These are phyloP conservation scores for Panthera leo DNA, from an alignment of 2,113 vertebrate species.

Conservation along the genomic window DNA sequence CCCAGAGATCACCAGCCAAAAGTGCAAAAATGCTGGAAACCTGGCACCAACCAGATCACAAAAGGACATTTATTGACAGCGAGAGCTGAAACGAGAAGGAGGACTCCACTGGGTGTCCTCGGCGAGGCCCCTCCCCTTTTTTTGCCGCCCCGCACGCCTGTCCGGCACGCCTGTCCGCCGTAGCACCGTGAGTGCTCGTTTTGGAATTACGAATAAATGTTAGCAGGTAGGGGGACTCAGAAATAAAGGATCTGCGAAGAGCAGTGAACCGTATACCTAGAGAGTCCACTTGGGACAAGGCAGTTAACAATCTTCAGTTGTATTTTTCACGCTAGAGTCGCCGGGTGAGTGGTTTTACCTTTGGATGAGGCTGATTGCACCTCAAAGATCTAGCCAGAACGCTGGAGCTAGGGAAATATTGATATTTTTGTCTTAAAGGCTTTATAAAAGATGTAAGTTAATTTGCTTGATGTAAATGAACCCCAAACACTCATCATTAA, in stretches of 20 bases:
- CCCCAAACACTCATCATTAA: background rate
- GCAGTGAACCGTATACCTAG: accelerated
- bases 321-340: accelerated
- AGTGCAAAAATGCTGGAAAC: background rate
- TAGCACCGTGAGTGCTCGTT: accelerated
- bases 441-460: background rate
- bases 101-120: accelerated
- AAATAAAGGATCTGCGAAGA: accelerated
- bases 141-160: accelerated
- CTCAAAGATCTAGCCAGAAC: background rate
- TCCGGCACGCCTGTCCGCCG: accelerated
- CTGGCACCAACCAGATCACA: accelerated
- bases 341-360: background rate
- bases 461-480: background rate
- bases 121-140: accelerated
- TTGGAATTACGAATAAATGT: accelerated
- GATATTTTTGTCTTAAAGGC: background rate
- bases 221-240: background rate
- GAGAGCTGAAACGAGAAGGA: background rate
- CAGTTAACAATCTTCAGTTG: accelerated
- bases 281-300: background rate
- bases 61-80: background rate
- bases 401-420: background rate
- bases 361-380: background rate
- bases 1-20: background rate